Evolutionary conservation across 2,797 vertebrate genomes (phyloP).

Genomic region (Novumbra hubbsi): DNA sequence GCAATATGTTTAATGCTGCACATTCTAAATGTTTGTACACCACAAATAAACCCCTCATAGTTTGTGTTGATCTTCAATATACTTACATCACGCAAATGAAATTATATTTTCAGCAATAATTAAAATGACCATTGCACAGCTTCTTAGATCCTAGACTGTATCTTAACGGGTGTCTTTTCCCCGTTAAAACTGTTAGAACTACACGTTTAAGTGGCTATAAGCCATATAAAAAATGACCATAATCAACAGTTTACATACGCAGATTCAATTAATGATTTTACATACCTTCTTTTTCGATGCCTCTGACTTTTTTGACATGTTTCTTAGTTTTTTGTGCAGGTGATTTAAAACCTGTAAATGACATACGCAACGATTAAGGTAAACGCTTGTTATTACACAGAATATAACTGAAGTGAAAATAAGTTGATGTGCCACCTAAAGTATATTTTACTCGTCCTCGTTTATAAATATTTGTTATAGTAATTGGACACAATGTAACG

Average conservation of each 20-base stretch:
- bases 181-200: neutral
- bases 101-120: neutral
- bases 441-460: neutral
- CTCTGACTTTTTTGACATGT: constrained; percentile 98
- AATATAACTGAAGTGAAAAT: neutral
- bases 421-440: neutral
- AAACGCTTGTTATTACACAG: neutral
- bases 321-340: constrained; percentile 94
- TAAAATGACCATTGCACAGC: neutral
- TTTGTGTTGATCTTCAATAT: neutral
- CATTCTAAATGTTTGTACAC: neutral
- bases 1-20: neutral
- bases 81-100: neutral
- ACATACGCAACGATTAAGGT: neutral
- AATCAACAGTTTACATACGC: neutral
- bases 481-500: neutral
- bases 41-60: neutral
- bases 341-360: constrained; percentile 91
- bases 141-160: neutral
- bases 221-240: neutral
- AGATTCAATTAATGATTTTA: constrained; percentile 6
- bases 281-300: constrained; percentile 97
- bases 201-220: neutral
- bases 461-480: neutral
- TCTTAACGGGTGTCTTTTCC: neutral